Evolutionary conservation across 1,140 invertebrate genomes (phyloP), one percentile per base, ranked within the genome.

Genomic region (Nylanderia fulva): DNA sequence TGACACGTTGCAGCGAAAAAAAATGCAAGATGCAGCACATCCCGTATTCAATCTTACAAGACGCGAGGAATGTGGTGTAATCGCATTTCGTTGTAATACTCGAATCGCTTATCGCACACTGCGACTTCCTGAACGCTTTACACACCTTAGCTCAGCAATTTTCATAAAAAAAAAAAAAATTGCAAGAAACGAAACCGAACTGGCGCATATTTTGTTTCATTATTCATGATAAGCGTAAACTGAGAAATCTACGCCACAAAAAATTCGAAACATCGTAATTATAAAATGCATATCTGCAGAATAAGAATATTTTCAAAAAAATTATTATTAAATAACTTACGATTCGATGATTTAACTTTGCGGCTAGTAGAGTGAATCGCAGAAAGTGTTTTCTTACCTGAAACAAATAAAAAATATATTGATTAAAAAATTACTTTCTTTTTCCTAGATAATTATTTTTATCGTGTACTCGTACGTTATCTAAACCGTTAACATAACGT

Each of bases 81-180:
- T 90, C 89, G 77, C 68, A 69, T 88, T 88, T 77, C 80, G 56
- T 61, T 66, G 24, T 60, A 86, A 90, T 88, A 90, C 83, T 61
- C 39, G 56, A 84, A 86, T 61, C 45, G 66, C 76, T 90, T 90
- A 87, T 90, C 84, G 69, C 61, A 54, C 39, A 33, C 21, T 42
- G 52, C 54, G 15, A 85, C 87, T 90, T 86, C 85, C 89, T 86
- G 85, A 36, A 86, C 60, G 42, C 64, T 68, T 54, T 8, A 36
- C 52, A 27, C 45, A 58, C 61, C 69, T 71, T 80, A 56, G 58
- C 69, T 36, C 71, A 76, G 83, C 83, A 66, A 88, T 84, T 86
- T 68, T 85, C 27, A 39, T 24, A 21, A 39, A 79, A 66, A 58
- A 58, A n/a, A 36, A 52, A 52, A 58, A 58, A 77, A 42, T 24